Base-by-base conservation (phyloP, 2,797 vertebrate species). In the Fundulus diaphanus region DNA sequence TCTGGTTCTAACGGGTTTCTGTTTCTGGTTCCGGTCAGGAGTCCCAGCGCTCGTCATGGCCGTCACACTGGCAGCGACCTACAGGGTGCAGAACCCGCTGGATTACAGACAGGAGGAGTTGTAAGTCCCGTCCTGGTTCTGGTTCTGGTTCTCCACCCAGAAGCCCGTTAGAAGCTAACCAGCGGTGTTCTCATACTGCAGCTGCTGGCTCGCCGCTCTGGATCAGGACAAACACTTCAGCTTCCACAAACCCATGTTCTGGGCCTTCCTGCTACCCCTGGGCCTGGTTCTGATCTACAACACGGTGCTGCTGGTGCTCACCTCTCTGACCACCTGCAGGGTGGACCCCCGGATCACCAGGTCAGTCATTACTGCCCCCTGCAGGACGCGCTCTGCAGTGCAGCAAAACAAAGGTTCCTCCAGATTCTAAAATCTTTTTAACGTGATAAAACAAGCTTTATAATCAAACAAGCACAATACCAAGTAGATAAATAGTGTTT, bases 21-120 rank as follows among this genome's bases (percentile, higher is more conserved):
- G 57, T 72, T 70, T n/a, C 31, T 82, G 35, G 57, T 1, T 82
- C 44, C 2, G 67, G 3, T 82, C 63, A 96, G 95, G 94, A 76
- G 46, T 92, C 40, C 94, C 95, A 0, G 90, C 89, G 1, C 0
- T 90, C 7, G n/a, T 96, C 66, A 92, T 93, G 69, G 79, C 79
- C 57, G 1, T 94, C 82, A 94, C 95, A 15, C 27, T 96, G 72
- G 93, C 81, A 80, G 83, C 48, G n/a, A 85, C 93, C n/a, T 96
- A 93, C 68, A 85, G 79, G 0, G 20, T 65, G 63, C 78, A 90
- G 33, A 56, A 79, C 61, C 80, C 89, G 70, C 83, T 93, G 87
- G 67, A 84, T 31, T 96, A 96, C 74, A 11, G 81, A n/a, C 92
- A 93, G 82, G 94, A 96, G 78, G 87, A 95, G 90, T 94, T 96